Base-by-base conservation (phyloP, 2,797 vertebrate genomes). In the Cottoperca gobio region DNA sequence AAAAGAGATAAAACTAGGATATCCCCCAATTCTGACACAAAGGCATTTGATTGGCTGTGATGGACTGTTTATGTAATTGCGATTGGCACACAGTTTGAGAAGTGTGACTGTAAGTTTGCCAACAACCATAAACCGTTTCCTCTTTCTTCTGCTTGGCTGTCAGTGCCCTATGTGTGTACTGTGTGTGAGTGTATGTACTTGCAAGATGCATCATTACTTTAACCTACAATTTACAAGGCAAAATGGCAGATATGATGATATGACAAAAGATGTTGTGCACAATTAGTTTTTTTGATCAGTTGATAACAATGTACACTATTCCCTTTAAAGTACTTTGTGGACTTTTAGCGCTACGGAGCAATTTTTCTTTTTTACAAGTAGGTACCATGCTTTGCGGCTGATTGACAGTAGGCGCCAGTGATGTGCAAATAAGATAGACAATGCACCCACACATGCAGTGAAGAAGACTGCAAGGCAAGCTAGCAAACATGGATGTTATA, bases 51-150 rank as follows among this genome's bases (percentile, higher is more conserved):
- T 74, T 82, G 58, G 57, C 75, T 80, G 58, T 70, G 64, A 79
- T 71, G 21, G 53, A 62, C 24, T 78, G 67, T 88, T 88, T 87
- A 78, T 64, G 53, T 83, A 23, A 73, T 46, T 78, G 13, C 81
- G 71, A 85, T 76, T 61, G 76, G 60, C 76, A 37, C 64, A 55
- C 13, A 40, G 54, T 67, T 78, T 78, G 23, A 83, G 60, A 79
- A 63, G 70, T 31, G 19, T 57, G 48, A 39, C 70, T 73, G 70
- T 62, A 62, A 43, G 50, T 53, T 52, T 82, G 82, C 85, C 83
- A 88, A 37, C 50, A 81, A 28, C 19, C 58, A 73, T 78, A 84
- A 83, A 70, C 70, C 52, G 35, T 77, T 85, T 76, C 53, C 40
- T 37, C 39, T 64, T 73, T 24, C 50, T 26, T 33, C 35, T 55